Conservation (phyloP, 2,113 vertebrate species). For the Nycticorax nycticorax region DNA sequence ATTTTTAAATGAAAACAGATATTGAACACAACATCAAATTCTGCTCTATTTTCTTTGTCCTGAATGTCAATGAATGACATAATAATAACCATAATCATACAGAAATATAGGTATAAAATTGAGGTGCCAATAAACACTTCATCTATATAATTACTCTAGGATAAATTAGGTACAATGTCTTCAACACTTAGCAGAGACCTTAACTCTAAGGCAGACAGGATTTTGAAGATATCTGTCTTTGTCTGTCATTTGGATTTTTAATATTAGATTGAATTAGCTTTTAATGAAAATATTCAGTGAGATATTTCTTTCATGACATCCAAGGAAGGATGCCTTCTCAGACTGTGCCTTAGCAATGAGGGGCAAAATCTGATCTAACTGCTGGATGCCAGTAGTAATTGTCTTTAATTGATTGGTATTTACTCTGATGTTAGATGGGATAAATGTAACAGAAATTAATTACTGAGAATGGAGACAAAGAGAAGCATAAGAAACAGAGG, state of each 20-base stretch:
- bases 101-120: not conserved
- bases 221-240: not conserved
- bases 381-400: not conserved
- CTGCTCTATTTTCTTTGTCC: not conserved
- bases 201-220: not conserved
- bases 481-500: not conserved
- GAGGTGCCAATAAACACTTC: not conserved
- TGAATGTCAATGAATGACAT: not conserved
- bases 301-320: not conserved
- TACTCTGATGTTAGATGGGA: not conserved
- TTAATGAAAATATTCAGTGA: not conserved
- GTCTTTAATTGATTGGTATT: not conserved
- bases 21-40: not conserved
- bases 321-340: not conserved
- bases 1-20: not conserved
- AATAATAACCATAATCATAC: not conserved
- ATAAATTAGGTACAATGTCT: not conserved
- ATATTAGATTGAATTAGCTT: not conserved
- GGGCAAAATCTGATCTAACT: not conserved
- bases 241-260: not conserved
- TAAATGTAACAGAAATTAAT: constrained; percentile 9
- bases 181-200: not conserved
- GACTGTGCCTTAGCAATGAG: not conserved
- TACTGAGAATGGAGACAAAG: not conserved
- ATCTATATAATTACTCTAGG: not conserved